Evolutionary conservation across 2,113 vertebrate species (phyloP).

Genomic region (Scomber japonicus): DNA sequence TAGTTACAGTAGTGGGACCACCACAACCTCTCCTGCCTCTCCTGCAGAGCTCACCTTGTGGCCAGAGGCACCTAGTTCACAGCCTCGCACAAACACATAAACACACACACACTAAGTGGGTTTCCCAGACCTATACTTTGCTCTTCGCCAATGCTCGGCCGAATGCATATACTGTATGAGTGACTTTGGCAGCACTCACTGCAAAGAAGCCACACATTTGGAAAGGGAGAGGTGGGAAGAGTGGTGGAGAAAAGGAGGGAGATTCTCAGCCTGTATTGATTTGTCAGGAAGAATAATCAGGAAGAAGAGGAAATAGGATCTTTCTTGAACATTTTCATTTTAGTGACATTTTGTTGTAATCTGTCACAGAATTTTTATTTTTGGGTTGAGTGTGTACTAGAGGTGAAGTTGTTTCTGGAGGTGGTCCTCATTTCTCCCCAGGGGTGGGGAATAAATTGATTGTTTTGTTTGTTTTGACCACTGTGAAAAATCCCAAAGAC

Average conservation of each 20-base stretch:
- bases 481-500: background rate
- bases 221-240: conserved; percentile 13
- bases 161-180: conserved; percentile 33
- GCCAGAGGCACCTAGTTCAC: conserved; percentile 60
- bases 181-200: conserved; percentile 56
- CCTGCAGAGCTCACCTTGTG: conserved; percentile 68
- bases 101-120: conserved; percentile 57
- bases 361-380: background rate
- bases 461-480: background rate
- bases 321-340: background rate
- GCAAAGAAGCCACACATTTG: conserved; percentile 54
- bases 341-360: background rate
- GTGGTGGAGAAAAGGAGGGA: background rate
- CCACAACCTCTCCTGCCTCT: conserved; percentile 69
- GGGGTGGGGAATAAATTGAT: too few species aligned
- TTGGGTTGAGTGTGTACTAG: background rate
- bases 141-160: conserved; percentile 47
- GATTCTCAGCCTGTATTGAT: conserved; percentile 2
- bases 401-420: too few species aligned
- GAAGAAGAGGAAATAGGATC: background rate
- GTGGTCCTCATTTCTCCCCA: too few species aligned
- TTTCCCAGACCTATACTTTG: conserved; percentile 52
- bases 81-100: conserved; percentile 64
- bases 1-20: conserved; percentile 63
- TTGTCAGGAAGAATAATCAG: background rate